These are phyloP conservation scores for Piaya cayana DNA, from an alignment of 2,113 vertebrate species.

Conservation along the genomic window DNA sequence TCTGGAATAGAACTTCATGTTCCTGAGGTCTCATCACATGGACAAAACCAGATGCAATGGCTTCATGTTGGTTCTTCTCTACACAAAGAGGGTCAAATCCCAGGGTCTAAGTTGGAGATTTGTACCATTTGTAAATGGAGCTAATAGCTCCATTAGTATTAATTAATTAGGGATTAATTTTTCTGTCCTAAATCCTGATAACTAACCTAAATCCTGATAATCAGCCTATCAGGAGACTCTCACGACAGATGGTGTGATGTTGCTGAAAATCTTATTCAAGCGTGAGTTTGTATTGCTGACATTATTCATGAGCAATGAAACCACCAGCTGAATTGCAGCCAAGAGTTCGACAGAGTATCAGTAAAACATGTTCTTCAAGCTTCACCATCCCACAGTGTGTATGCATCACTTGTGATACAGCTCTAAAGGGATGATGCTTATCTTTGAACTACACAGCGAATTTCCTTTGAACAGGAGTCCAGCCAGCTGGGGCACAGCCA, in stretches of 20 bases:
- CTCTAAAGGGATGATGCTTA: not conserved
- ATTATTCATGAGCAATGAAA: not conserved
- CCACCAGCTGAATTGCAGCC: not conserved
- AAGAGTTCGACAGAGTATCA: not conserved
- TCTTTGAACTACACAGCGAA: not conserved
- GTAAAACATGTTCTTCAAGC: not conserved
- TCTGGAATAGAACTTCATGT: not conserved
- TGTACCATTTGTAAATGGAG: not conserved
- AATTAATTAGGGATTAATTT: not conserved
- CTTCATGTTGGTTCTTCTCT: not conserved
- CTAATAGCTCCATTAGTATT: not conserved
- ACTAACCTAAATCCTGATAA: too few species aligned
- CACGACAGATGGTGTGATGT: not conserved
- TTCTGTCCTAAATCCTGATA: not conserved
- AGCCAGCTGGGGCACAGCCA: not conserved
- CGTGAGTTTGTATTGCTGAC: not conserved
- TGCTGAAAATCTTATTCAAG: not conserved
- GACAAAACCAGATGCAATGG: not conserved
- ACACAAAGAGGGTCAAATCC: not conserved
- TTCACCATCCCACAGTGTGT: not conserved
- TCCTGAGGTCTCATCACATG: not conserved
- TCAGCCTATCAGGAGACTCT: not conserved
- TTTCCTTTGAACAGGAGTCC: not conserved
- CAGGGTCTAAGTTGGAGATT: not conserved
- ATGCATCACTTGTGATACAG: accelerated